These are phyloP conservation scores for Psix sp. DNA, from an alignment of 1,140 invertebrate species.

Conservation along the genomic window DNA sequence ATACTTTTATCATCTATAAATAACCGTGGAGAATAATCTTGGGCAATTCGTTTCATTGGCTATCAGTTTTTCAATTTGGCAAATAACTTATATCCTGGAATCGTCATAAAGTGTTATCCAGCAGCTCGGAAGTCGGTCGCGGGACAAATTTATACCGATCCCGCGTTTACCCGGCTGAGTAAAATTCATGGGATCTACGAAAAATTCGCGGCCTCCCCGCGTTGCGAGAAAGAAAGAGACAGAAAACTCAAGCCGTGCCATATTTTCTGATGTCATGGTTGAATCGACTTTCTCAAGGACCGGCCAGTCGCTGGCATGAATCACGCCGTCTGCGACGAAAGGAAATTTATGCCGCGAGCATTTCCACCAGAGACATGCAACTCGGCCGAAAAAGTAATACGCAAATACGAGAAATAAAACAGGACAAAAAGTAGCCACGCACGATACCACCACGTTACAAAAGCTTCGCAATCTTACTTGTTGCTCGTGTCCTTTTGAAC, in stretches of 20 bases:
- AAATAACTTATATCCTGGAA: constrained; percentile 44
- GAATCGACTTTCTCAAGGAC: constrained; percentile 51
- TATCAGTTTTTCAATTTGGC: constrained; percentile 46
- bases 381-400: background rate
- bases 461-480: no score
- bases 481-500: no score
- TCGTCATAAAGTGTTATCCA: constrained; percentile 40
- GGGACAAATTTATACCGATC: constrained; percentile 44
- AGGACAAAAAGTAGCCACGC: background rate
- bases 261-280: constrained; percentile 49
- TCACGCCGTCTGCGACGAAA: constrained; percentile 44
- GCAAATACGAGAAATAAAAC: constrained; percentile 3
- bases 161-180: constrained; percentile 13
- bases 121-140: constrained; percentile 6
- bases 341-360: constrained; percentile 44
- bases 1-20: constrained; percentile 23
- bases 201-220: constrained; percentile 11
- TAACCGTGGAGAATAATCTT: constrained; percentile 16
- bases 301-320: constrained; percentile 36
- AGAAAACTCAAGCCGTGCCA: constrained; percentile 21
- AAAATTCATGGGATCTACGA: constrained; percentile 43
- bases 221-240: background rate
- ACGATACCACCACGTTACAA: no score
- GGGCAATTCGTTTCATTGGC: constrained; percentile 9
- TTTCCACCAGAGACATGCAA: constrained; percentile 21